Evolutionary conservation across 2,888 invertebrate genomes (phyloP), one percentile per base, ranked within the genome.

Genomic region (Acleris emargana): DNA sequence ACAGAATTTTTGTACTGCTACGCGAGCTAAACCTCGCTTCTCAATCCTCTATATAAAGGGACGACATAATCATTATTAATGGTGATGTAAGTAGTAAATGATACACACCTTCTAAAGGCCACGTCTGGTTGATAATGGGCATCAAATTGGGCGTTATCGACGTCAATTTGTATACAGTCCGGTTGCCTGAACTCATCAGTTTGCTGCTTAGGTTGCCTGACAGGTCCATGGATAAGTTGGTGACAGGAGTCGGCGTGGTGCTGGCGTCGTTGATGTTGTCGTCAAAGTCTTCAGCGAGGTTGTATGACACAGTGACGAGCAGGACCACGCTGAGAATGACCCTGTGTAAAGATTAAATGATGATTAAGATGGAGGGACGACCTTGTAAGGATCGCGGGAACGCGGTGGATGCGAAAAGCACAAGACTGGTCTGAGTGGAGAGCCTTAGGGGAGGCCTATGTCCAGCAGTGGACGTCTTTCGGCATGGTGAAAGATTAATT

Each of bases 251-350:
- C 1, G 49, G 61, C 3, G 47, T 55, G 9, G 69, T 70, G 17
- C 64, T 64, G 6, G 61, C 73, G 43, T 67, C 75, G 63, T 69
- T 77, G 55, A 77, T 77, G 17, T 78, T 77, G 49, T 73, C 75
- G 17, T 50, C 28, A 9, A 75, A 57, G 20, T 76, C 75, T 6
- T 77, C 71, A 45, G 79, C 83, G 45, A 93, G 77, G 73, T 89
- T 89, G 81, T 94, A 94, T 4, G 94, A 93, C 5, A 94, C 81
- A 0, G 93, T 90, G 50, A 93, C 89, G 49, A 94, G 83, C 16
- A 94, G 89, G 5, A 93, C 72, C n/a, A 89, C 80, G 71, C 94
- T 94, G 85, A 16, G 78, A 3, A 60, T 17, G 1, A 64, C 54
- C 9, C 64, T 64, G 64, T 18, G 25, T n/a, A 9, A 32, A 32